These are phyloP conservation scores for Phenganax marumi DNA, from an alignment of 92 coral and sea anemone species.

Conservation along the genomic window DNA sequence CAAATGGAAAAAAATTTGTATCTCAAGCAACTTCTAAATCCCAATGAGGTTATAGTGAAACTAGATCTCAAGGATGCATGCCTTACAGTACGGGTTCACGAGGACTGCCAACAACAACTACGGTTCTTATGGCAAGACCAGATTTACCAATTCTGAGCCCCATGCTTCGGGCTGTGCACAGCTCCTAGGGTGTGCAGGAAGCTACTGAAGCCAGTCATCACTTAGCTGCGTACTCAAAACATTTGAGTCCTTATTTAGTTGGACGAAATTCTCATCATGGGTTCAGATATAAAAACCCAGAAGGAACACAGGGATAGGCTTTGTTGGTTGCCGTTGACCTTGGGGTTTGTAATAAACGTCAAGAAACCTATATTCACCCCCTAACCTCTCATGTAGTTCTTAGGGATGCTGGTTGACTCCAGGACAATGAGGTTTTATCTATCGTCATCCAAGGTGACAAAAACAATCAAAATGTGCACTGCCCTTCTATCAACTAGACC, in stretches of 20 bases:
- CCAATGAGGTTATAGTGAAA: conserved; percentile 39
- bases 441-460: too few species aligned
- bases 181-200: not conserved
- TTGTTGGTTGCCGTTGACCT: conserved; percentile 49
- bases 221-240: conserved; percentile 45
- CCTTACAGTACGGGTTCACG: conserved; percentile 23
- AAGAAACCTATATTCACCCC: too few species aligned
- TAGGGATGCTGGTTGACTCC: too few species aligned
- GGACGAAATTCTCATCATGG: conserved; percentile 55
- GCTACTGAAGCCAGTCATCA: conserved; percentile 44
- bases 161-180: too few species aligned
- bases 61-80: conserved; percentile 43
- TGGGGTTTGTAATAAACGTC: too few species aligned
- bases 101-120: conserved; percentile 18
- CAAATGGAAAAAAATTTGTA: conserved; percentile 47
- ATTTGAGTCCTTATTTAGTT: conserved; percentile 48
- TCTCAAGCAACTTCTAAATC: conserved; percentile 25
- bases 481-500: too few species aligned
- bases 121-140: conserved; percentile 29
- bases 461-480: too few species aligned
- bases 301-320: too few species aligned
- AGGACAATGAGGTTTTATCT: too few species aligned
- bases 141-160: conserved; percentile 44
- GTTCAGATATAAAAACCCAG: conserved; percentile 26
- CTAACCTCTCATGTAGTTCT: too few species aligned